Conservation (phyloP, 2,888 invertebrate genomes). For the Neoaliturus tenellus region DNA sequence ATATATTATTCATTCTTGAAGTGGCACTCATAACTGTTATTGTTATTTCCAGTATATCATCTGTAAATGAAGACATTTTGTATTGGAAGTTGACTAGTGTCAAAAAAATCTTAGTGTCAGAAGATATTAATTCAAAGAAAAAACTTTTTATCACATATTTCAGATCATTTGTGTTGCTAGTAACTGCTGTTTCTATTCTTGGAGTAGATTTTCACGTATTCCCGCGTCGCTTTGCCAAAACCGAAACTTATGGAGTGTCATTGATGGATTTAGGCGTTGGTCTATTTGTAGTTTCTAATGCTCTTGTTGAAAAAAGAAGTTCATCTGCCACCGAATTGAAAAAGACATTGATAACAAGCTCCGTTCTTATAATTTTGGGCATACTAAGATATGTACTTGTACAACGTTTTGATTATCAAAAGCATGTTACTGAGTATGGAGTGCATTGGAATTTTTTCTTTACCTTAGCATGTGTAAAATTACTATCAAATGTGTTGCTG, state of each 20-base stretch:
- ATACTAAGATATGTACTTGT: slow-evolving; percentile 78
- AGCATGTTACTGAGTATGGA: slow-evolving; percentile 96
- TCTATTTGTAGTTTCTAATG: slow-evolving; percentile 88
- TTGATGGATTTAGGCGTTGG: slow-evolving; percentile 98
- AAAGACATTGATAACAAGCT: slow-evolving; percentile 69
- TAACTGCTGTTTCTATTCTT: slow-evolving; percentile 89
- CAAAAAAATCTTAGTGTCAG: not conserved
- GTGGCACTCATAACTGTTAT: not conserved
- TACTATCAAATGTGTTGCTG: slow-evolving; percentile 80
- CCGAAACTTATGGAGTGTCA: slow-evolving; percentile 89
- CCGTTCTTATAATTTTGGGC: slow-evolving; percentile 79
- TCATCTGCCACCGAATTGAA: not conserved
- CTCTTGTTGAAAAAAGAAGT: slow-evolving; percentile 78
- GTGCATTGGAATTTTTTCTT: slow-evolving; percentile 99
- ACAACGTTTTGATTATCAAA: slow-evolving; percentile 85
- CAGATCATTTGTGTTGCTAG: slow-evolving; percentile 82
- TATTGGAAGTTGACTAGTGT: slow-evolving; percentile 37
- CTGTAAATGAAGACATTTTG: not conserved
- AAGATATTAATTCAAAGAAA: slow-evolving; percentile 27
- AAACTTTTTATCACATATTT: slow-evolving; percentile 77
- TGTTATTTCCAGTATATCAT: not conserved
- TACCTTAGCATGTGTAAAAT: slow-evolving; percentile 90
- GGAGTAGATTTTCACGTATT: slow-evolving; percentile 96
- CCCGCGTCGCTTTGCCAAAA: slow-evolving; percentile 91
- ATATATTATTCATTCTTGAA: not conserved